Percentiles rank a stretch among this genome's conserved stretches.
Conservation (phyloP, 2,888 invertebrate species). For the Timandra comae region DNA sequence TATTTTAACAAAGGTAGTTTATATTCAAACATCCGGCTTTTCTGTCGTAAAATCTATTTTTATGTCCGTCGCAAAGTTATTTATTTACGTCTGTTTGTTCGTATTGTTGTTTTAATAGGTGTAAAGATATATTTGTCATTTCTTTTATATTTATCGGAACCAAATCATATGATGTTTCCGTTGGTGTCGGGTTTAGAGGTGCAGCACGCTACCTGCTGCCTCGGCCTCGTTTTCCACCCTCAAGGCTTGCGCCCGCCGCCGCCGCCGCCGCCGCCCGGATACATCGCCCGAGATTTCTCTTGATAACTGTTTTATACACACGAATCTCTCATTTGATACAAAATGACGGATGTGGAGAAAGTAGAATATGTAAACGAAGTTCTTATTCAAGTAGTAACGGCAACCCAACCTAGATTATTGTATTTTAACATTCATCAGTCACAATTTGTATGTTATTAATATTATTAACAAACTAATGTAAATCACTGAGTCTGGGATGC, state of each 20-base stretch:
- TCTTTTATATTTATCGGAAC: constrained; percentile 9
- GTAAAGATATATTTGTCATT: constrained; percentile 16
- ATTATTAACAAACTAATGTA: too few relatives aligned
- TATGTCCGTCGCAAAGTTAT: constrained; percentile 13
- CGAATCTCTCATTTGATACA: constrained; percentile 43
- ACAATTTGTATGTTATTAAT: too few relatives aligned
- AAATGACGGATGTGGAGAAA: constrained; percentile 38
- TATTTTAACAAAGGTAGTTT: constrained; percentile 56
- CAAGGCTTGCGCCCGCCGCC: constrained; percentile 52
- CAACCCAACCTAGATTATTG: constrained; percentile 29
- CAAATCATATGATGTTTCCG: constrained; percentile 16
- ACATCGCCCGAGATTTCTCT: constrained; percentile 55
- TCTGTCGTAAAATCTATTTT: constrained; percentile 31
- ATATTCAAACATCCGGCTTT: constrained; percentile 70
- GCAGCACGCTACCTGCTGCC: constrained; percentile 45
- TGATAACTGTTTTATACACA: constrained; percentile 53
- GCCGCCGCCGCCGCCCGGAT: too few relatives aligned
- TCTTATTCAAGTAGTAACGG: constrained; percentile 24
- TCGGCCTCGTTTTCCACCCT: constrained; percentile 53
- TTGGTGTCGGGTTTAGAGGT: constrained; percentile 8
- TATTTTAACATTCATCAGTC: too few relatives aligned
- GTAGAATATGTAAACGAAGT: constrained; percentile 28
- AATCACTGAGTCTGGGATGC: constrained; percentile 12
- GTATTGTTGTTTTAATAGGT: constrained; percentile 15
- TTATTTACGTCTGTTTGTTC: constrained; percentile 17